phyloP scores from a whole-genome alignment of 2,888 invertebrate species.

The Muschampia plurimacula region DNA sequence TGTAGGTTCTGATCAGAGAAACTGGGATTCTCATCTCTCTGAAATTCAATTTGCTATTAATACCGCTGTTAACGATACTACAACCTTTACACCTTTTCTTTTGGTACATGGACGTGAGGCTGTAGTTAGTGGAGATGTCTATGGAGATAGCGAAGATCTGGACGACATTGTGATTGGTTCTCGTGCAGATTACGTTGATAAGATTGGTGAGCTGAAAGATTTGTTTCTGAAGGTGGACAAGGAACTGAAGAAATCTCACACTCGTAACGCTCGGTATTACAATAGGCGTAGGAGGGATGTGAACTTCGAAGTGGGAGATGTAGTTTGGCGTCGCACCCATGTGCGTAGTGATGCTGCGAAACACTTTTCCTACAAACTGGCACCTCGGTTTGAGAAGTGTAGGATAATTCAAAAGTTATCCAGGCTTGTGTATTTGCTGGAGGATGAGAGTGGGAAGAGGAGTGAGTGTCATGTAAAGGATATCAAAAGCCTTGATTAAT shows the following conservation, averaged over 20 bases:
- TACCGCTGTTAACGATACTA: conserved; percentile 12
- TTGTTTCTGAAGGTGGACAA: conserved; percentile 45
- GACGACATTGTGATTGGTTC: conserved; percentile 37
- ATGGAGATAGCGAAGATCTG: not conserved
- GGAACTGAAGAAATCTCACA: conserved; percentile 39
- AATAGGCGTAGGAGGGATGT: conserved; percentile 41
- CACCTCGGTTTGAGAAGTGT: conserved; percentile 36
- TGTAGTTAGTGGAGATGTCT: not conserved
- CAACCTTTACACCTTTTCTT: not conserved
- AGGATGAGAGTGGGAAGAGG: not conserved
- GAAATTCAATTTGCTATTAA: conserved; percentile 19
- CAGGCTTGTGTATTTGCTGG: conserved; percentile 44
- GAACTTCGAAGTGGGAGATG: conserved; percentile 46
- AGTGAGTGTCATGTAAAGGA: conserved; percentile 11
- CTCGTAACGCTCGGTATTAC: conserved; percentile 41
- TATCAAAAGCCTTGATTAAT: not conserved
- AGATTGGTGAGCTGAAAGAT: conserved; percentile 38
- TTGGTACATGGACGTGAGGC: conserved; percentile 12
- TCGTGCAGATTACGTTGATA: conserved; percentile 42
- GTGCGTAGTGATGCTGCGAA: conserved; percentile 33
- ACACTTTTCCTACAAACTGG: conserved; percentile 37
- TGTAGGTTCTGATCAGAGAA: not conserved
- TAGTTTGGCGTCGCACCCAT: conserved; percentile 39
- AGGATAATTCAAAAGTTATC: conserved; percentile 46
- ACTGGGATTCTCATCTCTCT: conserved; percentile 6